phyloP scores from a whole-genome alignment of 2,797 vertebrate species.

The Amazona finschi region DNA sequence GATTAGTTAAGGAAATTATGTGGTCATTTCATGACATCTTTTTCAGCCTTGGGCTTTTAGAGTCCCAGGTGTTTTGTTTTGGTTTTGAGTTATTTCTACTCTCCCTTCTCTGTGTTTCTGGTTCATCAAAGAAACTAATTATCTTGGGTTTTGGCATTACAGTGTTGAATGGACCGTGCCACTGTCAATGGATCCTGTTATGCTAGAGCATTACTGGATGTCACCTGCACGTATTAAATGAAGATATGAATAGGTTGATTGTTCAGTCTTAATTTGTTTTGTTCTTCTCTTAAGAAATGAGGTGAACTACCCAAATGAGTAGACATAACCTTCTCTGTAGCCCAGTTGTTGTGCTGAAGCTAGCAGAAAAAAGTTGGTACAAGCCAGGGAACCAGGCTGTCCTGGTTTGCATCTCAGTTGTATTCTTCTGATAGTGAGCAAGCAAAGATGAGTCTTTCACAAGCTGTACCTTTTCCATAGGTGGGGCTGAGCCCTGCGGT shows the following conservation, averaged over 20 bases:
- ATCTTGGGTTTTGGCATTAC: rapidly evolving
- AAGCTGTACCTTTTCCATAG: not conserved
- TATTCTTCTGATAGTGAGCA: not conserved
- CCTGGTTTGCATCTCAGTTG: not conserved
- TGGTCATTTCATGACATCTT: not conserved
- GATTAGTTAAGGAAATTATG: not conserved
- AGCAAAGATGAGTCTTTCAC: not conserved
- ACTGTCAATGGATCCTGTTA: not conserved
- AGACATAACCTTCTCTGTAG: not conserved
- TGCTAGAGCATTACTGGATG: not conserved
- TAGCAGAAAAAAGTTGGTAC: not conserved
- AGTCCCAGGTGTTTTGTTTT: not conserved
- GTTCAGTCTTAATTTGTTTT: not conserved
- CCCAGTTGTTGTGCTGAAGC: not conserved
- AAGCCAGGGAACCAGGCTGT: not conserved
- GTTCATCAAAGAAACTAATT: not conserved
- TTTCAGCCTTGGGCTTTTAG: not conserved
- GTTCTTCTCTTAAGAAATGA: not conserved
- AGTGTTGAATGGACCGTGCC: not conserved
- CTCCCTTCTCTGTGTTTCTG: not conserved
- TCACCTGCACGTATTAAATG: not conserved
- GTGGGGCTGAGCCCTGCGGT: not conserved
- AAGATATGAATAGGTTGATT: not conserved
- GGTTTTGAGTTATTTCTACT: not conserved
- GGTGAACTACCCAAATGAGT: not conserved